A percentile compares a stretch with the other conserved stretches of the same genome.
Conservation (phyloP, 1,140 invertebrate genomes). For the Panulirus ornatus region DNA sequence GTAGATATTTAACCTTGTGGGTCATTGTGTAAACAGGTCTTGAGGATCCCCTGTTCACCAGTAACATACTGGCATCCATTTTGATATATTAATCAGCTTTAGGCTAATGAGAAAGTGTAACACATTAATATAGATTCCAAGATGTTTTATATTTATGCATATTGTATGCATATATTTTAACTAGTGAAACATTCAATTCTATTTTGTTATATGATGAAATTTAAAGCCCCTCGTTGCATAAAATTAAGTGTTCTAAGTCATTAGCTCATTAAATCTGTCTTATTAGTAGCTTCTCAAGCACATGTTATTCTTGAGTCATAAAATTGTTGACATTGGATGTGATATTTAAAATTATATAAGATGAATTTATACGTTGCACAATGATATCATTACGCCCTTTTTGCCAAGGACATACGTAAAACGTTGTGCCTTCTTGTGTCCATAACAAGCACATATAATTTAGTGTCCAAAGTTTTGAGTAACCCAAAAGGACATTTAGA, state of each 20-base stretch:
- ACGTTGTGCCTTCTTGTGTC: conserved; percentile 62
- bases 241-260: too few relatives aligned
- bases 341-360: background rate
- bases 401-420: conserved; percentile 57
- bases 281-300: background rate
- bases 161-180: background rate
- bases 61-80: background rate
- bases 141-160: background rate
- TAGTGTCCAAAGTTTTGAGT: conserved; percentile 14
- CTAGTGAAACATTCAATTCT: background rate
- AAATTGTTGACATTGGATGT: conserved; percentile 10
- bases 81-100: background rate
- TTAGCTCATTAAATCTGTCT: background rate
- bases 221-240: background rate
- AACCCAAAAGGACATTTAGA: background rate
- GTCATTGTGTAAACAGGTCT: background rate
- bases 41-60: background rate
- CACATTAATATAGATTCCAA: background rate
- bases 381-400: conserved; percentile 22
- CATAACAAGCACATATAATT: conserved; percentile 36
- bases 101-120: background rate
- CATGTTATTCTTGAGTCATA: background rate
- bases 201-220: background rate
- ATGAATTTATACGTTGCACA: conserved; percentile 45
- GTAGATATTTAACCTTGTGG: background rate